phyloP scores from a whole-genome alignment of 2,797 vertebrate genomes.

The Catharus ustulatus region DNA sequence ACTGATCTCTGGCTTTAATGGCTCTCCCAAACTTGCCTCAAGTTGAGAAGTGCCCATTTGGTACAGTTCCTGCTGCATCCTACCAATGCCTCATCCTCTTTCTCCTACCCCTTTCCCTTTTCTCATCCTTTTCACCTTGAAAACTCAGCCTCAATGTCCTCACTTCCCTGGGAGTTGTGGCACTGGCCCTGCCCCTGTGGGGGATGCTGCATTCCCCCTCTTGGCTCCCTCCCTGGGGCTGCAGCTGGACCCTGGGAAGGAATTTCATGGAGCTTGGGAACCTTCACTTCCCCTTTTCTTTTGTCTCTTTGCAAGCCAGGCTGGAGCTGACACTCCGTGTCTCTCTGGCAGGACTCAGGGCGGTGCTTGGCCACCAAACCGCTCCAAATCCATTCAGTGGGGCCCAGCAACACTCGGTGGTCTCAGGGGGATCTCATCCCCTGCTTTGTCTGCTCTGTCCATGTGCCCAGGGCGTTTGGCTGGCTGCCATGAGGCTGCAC shows the following conservation, averaged over 20 bases:
- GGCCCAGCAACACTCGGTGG: fast-evolving
- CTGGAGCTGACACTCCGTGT: neutral
- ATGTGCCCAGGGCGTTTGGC: neutral
- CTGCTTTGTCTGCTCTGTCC: neutral
- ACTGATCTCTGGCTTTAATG: constrained; percentile 6
- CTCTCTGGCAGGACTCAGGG: neutral
- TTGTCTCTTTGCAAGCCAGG: neutral
- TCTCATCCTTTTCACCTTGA: neutral
- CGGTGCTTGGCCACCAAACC: neutral
- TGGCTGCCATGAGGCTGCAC: neutral
- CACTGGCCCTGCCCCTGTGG: fast-evolving
- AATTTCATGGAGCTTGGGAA: neutral
- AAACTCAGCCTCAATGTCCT: neutral
- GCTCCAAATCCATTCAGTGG: neutral
- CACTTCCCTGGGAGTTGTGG: fast-evolving
- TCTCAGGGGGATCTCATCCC: neutral
- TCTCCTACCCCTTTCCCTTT: neutral
- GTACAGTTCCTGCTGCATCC: neutral
- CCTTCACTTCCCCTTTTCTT: neutral
- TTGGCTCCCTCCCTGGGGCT: neutral
- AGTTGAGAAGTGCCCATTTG: constrained; percentile 3
- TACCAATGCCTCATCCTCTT: neutral
- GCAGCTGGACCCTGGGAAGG: neutral
- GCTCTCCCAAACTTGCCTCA: neutral
- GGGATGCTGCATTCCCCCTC: neutral